phyloP scores from a whole-genome alignment of 2,888 invertebrate genomes.

The Ectobius pallidus region DNA sequence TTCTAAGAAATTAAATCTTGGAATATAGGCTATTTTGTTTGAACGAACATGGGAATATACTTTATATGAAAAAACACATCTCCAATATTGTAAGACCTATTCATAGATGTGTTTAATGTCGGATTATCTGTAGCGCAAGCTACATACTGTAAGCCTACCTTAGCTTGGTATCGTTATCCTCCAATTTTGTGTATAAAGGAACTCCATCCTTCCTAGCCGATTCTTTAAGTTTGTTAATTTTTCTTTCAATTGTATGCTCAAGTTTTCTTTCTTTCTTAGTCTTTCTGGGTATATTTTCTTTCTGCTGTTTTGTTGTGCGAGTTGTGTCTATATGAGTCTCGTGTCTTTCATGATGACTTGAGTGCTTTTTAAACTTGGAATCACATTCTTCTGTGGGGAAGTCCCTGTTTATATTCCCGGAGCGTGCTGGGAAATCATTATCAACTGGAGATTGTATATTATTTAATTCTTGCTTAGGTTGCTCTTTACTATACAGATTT shows the following conservation, averaged over 20 bases:
- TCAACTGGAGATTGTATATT: too few species aligned
- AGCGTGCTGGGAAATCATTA: slow-evolving; percentile 18
- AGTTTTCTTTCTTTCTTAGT: slow-evolving; percentile 49
- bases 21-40: too few species aligned
- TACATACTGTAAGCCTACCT: too few species aligned
- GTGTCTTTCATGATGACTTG: too few species aligned
- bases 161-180: slow-evolving; percentile 65
- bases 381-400: not conserved
- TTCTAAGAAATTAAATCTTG: too few species aligned
- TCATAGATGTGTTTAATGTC: too few species aligned
- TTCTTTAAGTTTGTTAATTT: slow-evolving; percentile 52
- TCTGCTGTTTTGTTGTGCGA: slow-evolving; percentile 48
- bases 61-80: too few species aligned
- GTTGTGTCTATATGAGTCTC: slow-evolving; percentile 7
- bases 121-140: too few species aligned
- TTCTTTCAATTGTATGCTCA: slow-evolving; percentile 44
- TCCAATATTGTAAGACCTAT: too few species aligned
- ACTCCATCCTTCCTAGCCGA: slow-evolving; percentile 62
- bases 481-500: not conserved
- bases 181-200: slow-evolving; percentile 66
- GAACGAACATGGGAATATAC: too few species aligned
- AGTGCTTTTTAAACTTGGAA: not conserved
- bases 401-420: not conserved
- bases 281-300: slow-evolving; percentile 47
- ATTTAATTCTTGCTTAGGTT: not conserved